Evolutionary conservation across 2,113 vertebrate species (phyloP), one percentile per base, ranked within the genome.

Genomic region (Caloenas nicobarica): DNA sequence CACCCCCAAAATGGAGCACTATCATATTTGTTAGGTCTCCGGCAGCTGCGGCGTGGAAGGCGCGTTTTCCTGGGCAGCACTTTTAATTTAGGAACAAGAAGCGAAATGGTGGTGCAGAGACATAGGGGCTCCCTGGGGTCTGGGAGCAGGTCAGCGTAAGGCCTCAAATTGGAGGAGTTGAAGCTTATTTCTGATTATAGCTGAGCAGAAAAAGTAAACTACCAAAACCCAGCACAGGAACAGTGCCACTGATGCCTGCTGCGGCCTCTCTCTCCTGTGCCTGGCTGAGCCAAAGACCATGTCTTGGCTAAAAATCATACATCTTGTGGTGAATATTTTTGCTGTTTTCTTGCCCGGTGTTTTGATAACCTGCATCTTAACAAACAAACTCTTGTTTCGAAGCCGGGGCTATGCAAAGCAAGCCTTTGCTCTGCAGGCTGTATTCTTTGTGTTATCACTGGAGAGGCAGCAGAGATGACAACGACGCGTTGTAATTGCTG

Each of bases 11-110:
- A 5, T 2, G 34, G 14, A 78, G 60, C 38, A 4, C 14, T 31
- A 7, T 19, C 14, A 2, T 46, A 46, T 44, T 16, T 4, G 1
- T 3, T 15, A 42, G 71, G 57, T 5, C 60, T 66, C 4, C 0
- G 53, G 46, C 85, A 74, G 50, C 9, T 0, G 4, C 34, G 44
- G 2, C 1, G 23, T 12, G 26, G 36, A 64, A 69, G 80, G 15
- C 6, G 2, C 8, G 33, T 22, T n/a, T 25, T 50, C 71, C 60
- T 16, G n/a, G 42, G 58, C 34, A 68, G 73, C 23, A 2, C 58
- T 62, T 76, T 26, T 4, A 51, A 71, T 60, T 21, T 70, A 83
- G 38, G 25, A 23, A 26, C 42, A 9, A 57, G 48, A 69, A 61
- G 14, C 2, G 11, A 64, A 86, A 76, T 5, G 18, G 25, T 44